Conservation (phyloP, 2,113 vertebrate genomes). For the Cichladusa arquata region DNA sequence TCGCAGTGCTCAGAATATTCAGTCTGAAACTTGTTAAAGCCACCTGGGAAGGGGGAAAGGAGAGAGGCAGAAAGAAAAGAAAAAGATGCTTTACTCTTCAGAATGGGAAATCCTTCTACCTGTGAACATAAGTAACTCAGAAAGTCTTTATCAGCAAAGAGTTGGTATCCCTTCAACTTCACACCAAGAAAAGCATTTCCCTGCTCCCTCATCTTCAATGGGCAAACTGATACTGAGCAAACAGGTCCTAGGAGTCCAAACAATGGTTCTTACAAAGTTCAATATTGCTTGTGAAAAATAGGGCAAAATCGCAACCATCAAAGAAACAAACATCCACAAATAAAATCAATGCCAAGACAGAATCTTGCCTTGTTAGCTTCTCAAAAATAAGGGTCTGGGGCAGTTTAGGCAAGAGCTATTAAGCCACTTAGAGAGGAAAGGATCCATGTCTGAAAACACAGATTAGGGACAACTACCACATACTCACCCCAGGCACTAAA, state of each 20-base stretch:
- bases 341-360: not conserved
- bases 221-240: not conserved
- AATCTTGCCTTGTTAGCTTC: not conserved
- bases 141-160: not conserved
- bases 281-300: not conserved
- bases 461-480: not conserved
- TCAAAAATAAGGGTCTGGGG: not conserved
- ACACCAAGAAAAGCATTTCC: not conserved
- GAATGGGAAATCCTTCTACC: not conserved
- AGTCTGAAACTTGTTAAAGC: conserved; percentile 96
- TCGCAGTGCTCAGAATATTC: conserved; percentile 96
- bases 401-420: not conserved
- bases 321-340: not conserved
- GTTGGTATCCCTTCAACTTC: not conserved
- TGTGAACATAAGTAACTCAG: not conserved
- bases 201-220: not conserved
- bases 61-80: not conserved
- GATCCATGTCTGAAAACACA: not conserved
- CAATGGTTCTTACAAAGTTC: not conserved
- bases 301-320: not conserved
- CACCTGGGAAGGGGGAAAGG: conserved; percentile 76
- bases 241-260: not conserved
- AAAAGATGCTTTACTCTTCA: not conserved
- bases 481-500: not conserved
- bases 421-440: not conserved